A percentile compares a stretch with the other conserved stretches of the same genome.
These are phyloP conservation scores for Phrynosoma platyrhinos DNA, from an alignment of 2,113 vertebrate species.

Conservation along the genomic window DNA sequence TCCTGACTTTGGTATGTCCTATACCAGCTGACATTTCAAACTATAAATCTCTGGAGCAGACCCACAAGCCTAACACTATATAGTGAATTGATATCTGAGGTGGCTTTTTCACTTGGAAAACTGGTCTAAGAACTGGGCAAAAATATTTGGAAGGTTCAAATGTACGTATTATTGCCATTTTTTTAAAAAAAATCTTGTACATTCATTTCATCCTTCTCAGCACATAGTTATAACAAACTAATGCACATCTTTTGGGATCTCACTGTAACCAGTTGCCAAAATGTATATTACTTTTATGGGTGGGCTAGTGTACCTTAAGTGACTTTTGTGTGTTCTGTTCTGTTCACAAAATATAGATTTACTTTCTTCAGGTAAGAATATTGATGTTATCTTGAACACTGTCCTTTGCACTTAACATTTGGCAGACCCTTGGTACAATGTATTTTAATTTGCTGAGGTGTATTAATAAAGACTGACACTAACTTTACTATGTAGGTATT, in stretches of 20 bases:
- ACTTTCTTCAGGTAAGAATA: slow-evolving; percentile 17
- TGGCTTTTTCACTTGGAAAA: neutral
- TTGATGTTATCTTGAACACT: slow-evolving; percentile 25
- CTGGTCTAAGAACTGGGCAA: neutral
- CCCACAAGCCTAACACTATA: too few relatives aligned
- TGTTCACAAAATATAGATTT: slow-evolving; percentile 8
- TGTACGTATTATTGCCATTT: neutral
- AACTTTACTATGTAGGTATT: neutral
- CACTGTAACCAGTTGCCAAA: neutral
- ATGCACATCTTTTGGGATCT: neutral
- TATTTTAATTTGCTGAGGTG: slow-evolving; percentile 39
- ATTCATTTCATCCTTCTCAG: neutral
- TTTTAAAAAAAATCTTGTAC: neutral
- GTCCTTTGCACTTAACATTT: slow-evolving; percentile 14
- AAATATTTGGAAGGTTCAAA: neutral
- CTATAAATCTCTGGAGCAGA: too few relatives aligned
- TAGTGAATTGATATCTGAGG: too few relatives aligned
- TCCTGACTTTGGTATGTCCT: too few relatives aligned
- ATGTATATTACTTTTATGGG: neutral
- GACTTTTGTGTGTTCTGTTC: neutral
- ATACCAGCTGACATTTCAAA: too few relatives aligned
- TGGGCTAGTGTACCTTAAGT: neutral
- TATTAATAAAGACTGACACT: slow-evolving; percentile 18
- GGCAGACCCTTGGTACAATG: neutral
- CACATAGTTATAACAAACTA: neutral